phyloP scores from a whole-genome alignment of 2,888 invertebrate genomes.

The Xanthia icteritia region DNA sequence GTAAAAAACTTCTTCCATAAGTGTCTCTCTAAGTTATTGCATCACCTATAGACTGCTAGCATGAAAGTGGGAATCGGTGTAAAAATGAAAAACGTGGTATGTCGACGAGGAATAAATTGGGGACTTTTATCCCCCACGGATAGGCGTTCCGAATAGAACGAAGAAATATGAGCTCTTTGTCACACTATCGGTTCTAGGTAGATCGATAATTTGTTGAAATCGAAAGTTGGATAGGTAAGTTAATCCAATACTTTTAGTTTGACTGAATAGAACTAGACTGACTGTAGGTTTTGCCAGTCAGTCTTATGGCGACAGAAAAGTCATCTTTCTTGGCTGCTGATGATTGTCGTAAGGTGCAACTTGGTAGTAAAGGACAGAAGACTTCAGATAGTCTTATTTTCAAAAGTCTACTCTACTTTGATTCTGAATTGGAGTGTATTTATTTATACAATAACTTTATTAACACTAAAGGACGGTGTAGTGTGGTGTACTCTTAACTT shows the following conservation, averaged over 20 bases:
- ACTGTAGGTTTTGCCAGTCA: not conserved
- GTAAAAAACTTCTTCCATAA: not conserved
- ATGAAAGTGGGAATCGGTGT: slow-evolving; percentile 37
- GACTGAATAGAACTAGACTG: not conserved
- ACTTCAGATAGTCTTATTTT: not conserved
- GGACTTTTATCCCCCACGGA: slow-evolving; percentile 29
- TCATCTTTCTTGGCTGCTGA: not conserved
- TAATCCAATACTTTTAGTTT: not conserved
- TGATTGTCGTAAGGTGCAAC: not conserved
- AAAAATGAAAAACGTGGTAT: slow-evolving; percentile 33
- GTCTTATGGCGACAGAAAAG: not conserved
- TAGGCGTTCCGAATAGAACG: slow-evolving; percentile 36
- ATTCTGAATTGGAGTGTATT: not conserved
- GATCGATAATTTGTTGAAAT: slow-evolving; percentile 27
- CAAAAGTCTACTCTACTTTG: not conserved
- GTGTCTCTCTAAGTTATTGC: slow-evolving; percentile 24
- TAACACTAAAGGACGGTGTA: not conserved
- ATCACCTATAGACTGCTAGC: not conserved
- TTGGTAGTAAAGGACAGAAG: not conserved
- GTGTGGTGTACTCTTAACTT: not conserved
- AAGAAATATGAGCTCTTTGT: slow-evolving; percentile 49
- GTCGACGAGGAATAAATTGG: slow-evolving; percentile 49
- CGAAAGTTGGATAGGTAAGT: not conserved
- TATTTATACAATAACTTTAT: not conserved
- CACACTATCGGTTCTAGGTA: slow-evolving; percentile 19